Conservation (phyloP, 1,140 invertebrate species). For the Harlomillsia oculata region DNA sequence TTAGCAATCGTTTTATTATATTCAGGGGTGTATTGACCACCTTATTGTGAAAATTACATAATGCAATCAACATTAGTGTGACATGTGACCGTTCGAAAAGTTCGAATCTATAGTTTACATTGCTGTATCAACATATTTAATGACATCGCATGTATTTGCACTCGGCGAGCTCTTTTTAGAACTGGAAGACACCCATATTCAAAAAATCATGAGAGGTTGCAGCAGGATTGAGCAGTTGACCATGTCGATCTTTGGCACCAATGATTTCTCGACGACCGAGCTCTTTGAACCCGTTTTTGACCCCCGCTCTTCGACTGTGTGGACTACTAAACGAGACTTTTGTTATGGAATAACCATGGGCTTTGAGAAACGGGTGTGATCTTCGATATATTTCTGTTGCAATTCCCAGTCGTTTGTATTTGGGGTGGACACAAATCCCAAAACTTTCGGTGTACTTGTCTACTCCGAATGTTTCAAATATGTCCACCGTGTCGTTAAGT, state of each 20-base stretch:
- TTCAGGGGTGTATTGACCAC: no score
- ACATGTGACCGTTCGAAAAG: no score
- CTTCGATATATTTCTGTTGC: constrained; percentile 15
- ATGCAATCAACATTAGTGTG: no score
- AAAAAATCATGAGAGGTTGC: no score
- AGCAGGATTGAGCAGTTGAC: constrained; percentile 5
- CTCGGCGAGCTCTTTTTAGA: no score
- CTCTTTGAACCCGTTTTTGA: constrained; percentile 17
- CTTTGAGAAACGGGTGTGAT: background rate
- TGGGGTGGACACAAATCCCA: background rate
- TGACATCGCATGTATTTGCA: no score
- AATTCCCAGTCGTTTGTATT: constrained; percentile 7
- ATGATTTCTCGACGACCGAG: background rate
- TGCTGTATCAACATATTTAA: no score
- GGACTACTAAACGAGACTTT: constrained; percentile 10
- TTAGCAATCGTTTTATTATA: no score
- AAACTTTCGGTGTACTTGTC: constrained; percentile 4
- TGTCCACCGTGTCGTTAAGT: background rate
- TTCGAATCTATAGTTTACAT: no score
- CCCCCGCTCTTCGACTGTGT: constrained; percentile 7
- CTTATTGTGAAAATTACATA: no score
- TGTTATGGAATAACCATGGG: constrained; percentile 1
- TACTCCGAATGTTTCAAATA: constrained; percentile 4
- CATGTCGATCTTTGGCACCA: background rate
- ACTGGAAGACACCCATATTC: no score